A percentile compares a stretch with the other conserved stretches of the same genome.
phyloP scores from a whole-genome alignment of 2,797 vertebrate genomes.

The Falco cherrug region DNA sequence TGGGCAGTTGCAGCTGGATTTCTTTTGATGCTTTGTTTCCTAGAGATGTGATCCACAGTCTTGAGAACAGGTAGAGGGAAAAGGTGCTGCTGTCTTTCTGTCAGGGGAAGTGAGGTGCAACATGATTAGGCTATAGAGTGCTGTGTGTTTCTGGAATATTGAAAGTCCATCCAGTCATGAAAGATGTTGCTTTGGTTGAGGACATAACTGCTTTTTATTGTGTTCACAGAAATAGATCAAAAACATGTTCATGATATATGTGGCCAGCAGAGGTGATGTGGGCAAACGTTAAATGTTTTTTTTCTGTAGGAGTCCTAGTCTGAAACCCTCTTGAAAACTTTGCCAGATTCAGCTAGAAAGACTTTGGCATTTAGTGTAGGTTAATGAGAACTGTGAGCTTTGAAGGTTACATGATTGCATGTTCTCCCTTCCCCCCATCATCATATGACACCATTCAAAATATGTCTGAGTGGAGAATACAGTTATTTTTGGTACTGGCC shows the following conservation, averaged over 20 bases:
- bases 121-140: neutral
- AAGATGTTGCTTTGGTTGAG: neutral
- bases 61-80: neutral
- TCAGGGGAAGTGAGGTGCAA: neutral
- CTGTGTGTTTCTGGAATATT: neutral
- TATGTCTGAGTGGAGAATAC: slow-evolving; percentile 40
- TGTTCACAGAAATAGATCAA: neutral
- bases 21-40: slow-evolving; percentile 4
- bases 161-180: neutral
- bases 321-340: neutral
- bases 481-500: slow-evolving; percentile 61
- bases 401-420: neutral
- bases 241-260: accelerated
- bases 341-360: neutral
- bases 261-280: neutral
- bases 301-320: neutral
- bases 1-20: neutral
- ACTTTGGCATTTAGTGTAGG: neutral
- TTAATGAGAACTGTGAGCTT: slow-evolving; percentile 36
- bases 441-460: slow-evolving; percentile 56
- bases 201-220: neutral
- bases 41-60: neutral
- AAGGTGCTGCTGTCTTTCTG: neutral
- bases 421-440: slow-evolving; percentile 25
- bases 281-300: neutral